Evolutionary conservation across 2,797 vertebrate species (phyloP), one percentile per base, ranked within the genome.

Genomic region (Eleutherodactylus coqui): DNA sequence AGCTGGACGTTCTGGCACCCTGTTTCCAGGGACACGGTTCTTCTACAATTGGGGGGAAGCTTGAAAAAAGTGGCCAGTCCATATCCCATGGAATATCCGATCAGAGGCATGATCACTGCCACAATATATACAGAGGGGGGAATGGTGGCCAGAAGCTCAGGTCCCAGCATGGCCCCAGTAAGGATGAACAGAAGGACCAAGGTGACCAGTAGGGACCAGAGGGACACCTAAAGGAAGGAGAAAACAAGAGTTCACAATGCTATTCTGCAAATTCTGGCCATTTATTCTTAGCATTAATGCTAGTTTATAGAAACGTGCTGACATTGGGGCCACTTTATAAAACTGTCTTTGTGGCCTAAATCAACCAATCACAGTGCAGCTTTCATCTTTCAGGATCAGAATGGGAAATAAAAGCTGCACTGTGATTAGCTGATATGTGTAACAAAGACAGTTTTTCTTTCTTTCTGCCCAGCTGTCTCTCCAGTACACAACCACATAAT

Each of bases 1-100:
- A 99, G 96, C 93, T 99, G 98, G 82, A 99, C 97, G 0, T 99
- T 99, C 92, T 99, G 98, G 90, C 98, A 99, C 0, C 98, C 98
- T 0, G 98, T 99, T 91, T 99, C 97, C 92, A 99, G 86, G 13
- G 97, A 98, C 1, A 99, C 97, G 0, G 98, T 94, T 89, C 98
- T 93, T 86, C 96, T 93, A 93, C 96, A 93, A 93, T 94, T 97
- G 1, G 97, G 96, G 0, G 97, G 95, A 85, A 99, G 95, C 60
- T 91, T 93, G 78, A 98, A 99, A 85, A 98, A 89, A 0, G 93
- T 85, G 0, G 97, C 98, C 85, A 99, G 92, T 82, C 98, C 97
- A 0, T 98, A 99, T 67, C 98, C 98, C 0, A 96, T 94, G 0
- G 94, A 95, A 0, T 98, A 99, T 67, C 98, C 98, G 0, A 95